A percentile compares a stretch with the other conserved stretches of the same genome.
Conservation (phyloP, 2,888 invertebrate genomes). For the Macrosoma leucophasiata region DNA sequence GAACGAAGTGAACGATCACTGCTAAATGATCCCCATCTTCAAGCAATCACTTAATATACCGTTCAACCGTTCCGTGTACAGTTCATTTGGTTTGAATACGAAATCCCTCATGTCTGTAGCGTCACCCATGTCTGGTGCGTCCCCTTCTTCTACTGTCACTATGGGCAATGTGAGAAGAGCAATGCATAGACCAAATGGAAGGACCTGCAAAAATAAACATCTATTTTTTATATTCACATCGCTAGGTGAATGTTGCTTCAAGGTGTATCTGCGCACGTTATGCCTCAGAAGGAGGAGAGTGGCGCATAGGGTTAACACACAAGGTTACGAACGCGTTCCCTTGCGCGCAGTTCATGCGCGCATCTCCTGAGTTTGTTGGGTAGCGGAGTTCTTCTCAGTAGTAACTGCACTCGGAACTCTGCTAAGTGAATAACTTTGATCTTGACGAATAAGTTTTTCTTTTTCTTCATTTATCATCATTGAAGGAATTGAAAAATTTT, state of each 20-base stretch:
- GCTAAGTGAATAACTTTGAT: too few species aligned
- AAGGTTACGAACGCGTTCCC: too few species aligned
- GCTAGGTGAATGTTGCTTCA: slow-evolving; percentile 1
- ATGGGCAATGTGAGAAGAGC: slow-evolving; percentile 22
- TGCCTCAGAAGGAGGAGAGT: not conserved
- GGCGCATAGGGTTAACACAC: too few species aligned
- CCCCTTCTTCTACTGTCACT: slow-evolving; percentile 21
- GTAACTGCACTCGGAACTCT: too few species aligned
- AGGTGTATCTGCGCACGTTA: not conserved
- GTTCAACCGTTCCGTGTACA: slow-evolving; percentile 21
- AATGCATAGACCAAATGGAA: slow-evolving; percentile 22
- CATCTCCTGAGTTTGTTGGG: too few species aligned
- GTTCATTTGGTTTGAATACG: slow-evolving; percentile 11
- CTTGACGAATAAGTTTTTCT: too few species aligned
- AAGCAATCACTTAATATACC: slow-evolving; percentile 23
- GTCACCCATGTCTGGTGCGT: slow-evolving; percentile 23
- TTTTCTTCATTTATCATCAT: too few species aligned
- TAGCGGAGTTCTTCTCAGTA: too few species aligned
- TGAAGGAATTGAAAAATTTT: too few species aligned
- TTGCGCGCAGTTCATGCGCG: too few species aligned
- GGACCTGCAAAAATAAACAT: slow-evolving; percentile 17
- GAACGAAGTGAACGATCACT: too few species aligned
- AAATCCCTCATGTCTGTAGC: slow-evolving; percentile 10
- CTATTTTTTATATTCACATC: not conserved
- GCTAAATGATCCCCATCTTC: slow-evolving; percentile 14